These are phyloP conservation scores for Osmerus mordax DNA, from an alignment of 2,113 vertebrate genomes.

Conservation along the genomic window DNA sequence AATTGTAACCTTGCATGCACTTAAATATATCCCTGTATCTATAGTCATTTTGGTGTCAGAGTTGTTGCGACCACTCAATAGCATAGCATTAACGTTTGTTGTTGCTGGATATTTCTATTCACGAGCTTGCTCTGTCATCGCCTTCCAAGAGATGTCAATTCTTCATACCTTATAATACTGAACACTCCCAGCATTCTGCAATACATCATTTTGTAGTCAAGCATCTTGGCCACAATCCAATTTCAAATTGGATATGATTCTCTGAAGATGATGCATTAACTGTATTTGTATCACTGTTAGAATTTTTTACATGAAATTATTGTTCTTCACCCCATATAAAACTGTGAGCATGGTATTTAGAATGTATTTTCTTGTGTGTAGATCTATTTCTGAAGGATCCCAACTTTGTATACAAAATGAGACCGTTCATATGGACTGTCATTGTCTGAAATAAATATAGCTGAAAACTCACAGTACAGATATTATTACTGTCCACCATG, in stretches of 20 bases:
- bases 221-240: too few species aligned
- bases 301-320: too few species aligned
- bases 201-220: too few species aligned
- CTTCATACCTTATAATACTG: background rate
- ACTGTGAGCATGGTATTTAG: too few species aligned
- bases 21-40: constrained; percentile 38
- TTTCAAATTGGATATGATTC: too few species aligned
- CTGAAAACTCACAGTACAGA: constrained; percentile 36
- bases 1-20: constrained; percentile 47
- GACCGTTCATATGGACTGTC: too few species aligned
- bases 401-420: too few species aligned
- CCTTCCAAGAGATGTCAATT: background rate
- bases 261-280: too few species aligned
- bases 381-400: too few species aligned
- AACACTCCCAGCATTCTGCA: background rate
- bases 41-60: constrained; percentile 40
- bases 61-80: background rate
- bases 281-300: too few species aligned
- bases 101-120: background rate
- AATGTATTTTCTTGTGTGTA: too few species aligned
- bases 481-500: constrained; percentile 14
- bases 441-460: background rate
- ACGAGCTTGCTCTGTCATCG: background rate
- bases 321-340: too few species aligned
- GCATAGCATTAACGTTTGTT: background rate